A percentile compares a stretch with the other conserved stretches of the same genome.
phyloP scores from a whole-genome alignment of 2,888 invertebrate genomes.

The Drosophila atripex region DNA sequence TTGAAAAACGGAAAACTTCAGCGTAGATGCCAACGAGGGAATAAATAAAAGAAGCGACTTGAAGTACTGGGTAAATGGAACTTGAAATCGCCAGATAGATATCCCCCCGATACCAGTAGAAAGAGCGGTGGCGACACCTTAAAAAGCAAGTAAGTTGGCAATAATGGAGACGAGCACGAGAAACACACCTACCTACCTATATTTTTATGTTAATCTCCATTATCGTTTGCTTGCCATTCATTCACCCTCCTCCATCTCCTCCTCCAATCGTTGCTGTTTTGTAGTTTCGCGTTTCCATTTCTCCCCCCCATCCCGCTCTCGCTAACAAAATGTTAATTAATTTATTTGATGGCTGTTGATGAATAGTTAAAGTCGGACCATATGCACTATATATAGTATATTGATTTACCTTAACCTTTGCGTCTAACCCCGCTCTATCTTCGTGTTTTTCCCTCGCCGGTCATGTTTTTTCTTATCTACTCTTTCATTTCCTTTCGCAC shows the following conservation, averaged over 20 bases:
- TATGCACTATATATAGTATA: slow-evolving; percentile 24
- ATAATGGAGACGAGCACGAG: slow-evolving; percentile 20
- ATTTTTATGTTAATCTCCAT: slow-evolving; percentile 41
- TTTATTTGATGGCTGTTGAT: slow-evolving; percentile 13
- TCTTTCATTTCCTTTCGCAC: slow-evolving; percentile 30
- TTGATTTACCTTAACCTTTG: slow-evolving; percentile 62
- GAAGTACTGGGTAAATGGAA: slow-evolving; percentile 4
- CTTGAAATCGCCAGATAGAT: slow-evolving; percentile 6
- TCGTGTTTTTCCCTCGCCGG: slow-evolving; percentile 40
- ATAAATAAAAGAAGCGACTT: background rate
- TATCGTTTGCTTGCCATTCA: slow-evolving; percentile 33
- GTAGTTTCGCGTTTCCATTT: slow-evolving; percentile 1
- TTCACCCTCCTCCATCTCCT: slow-evolving; percentile 15
- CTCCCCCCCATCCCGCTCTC: background rate
- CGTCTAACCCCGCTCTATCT: background rate
- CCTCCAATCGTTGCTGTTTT: slow-evolving; percentile 9
- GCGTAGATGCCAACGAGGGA: background rate
- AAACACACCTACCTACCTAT: slow-evolving; percentile 11
- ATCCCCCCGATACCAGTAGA: background rate
- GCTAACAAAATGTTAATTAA: slow-evolving; percentile 26
- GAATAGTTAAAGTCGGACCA: slow-evolving; percentile 15
- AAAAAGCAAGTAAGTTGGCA: slow-evolving; percentile 39
- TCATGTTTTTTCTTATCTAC: slow-evolving; percentile 50
- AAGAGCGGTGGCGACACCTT: slow-evolving; percentile 31
- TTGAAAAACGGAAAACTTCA: slow-evolving; percentile 10